Base-by-base conservation (phyloP, 2,888 invertebrate genomes). In the Cataglyphis rosenhaueri region DNA sequence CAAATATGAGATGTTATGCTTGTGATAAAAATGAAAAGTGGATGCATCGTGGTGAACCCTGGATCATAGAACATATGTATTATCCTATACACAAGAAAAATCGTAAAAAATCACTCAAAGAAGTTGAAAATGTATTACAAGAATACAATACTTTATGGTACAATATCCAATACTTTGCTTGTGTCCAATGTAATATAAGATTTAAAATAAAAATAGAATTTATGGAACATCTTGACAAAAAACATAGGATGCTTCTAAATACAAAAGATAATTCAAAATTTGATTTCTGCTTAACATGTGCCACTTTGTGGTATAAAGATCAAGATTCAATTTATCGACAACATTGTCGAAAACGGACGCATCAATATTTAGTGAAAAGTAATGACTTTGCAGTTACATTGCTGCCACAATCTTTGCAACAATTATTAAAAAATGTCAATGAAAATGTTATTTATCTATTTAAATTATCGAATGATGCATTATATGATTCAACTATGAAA, bases 281-380 rank as follows among this genome's bases (percentile, higher is more conserved):
- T 55, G 89, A 90, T 59, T 87, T 88, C 35, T 93, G 92, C 68
- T 85, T 91, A 64, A 57, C 84, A 12, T 93, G 93, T 82, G 89
- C 91, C 3, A 83, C 82, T 8, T 88, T 86, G 62, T 93, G 92
- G 92, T 79, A 89, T 29, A 87, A 84, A 12, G n/a, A 44, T 0
- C 12, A 62, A 10, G 61, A 86, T 25, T 85, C 0, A 32, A 32
- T 3, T 70, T 70, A 70, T 52, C 0, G 9, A 52, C 3, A 38
- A 0, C 93, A 93, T 73, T 92, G 91, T 48, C 15, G 21, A 1
- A 83, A 83, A 73, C 35, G 59, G 52, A 81, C 89, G 32, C 93
- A 93, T 55, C 87, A 87, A 57, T 92, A 91, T 79, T 87, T 92
- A 64, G 25, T 88, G 25, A 86, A 86, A 66, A 88, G 82, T 21